A percentile compares a stretch with the other conserved stretches of the same genome.
These are phyloP conservation scores for Umimayanthus chanpuru DNA, from an alignment of 92 coral and sea anemone genomes.

Conservation along the genomic window DNA sequence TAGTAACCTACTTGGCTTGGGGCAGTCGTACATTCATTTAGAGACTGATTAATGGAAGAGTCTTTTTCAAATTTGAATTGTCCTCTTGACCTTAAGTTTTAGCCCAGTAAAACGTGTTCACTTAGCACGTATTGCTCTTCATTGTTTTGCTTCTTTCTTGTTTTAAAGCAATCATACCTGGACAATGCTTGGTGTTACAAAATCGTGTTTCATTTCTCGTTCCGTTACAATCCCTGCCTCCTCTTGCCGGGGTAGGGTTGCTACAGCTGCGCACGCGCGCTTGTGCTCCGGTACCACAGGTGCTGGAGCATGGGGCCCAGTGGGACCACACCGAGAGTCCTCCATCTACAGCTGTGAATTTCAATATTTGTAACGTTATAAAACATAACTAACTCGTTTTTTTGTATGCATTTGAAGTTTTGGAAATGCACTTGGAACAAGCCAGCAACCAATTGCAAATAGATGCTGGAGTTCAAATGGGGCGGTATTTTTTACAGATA, in stretches of 20 bases:
- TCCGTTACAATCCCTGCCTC: slow-evolving; percentile 12
- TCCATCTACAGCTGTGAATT: slow-evolving; percentile 10
- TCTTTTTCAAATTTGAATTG: too few relatives aligned
- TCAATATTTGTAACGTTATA: neutral
- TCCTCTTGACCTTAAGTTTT: too few relatives aligned
- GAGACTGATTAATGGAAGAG: too few relatives aligned
- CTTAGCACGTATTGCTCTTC: too few relatives aligned
- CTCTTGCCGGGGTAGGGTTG: slow-evolving; percentile 8
- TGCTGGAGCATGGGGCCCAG: slow-evolving; percentile 1
- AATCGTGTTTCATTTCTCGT: slow-evolving; percentile 13
- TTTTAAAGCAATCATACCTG: neutral
- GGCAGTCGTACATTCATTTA: too few relatives aligned
- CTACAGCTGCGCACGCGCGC: slow-evolving; percentile 11
- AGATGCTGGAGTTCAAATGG: too few relatives aligned
- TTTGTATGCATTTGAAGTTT: neutral
- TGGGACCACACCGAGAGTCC: slow-evolving; percentile 9
- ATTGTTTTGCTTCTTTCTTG: too few relatives aligned
- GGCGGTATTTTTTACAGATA: too few relatives aligned
- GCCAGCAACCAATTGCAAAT: too few relatives aligned
- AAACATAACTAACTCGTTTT: neutral
- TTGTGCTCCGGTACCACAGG: neutral
- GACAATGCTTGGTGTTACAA: slow-evolving; percentile 19
- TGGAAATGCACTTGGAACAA: neutral
- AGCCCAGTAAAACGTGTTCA: too few relatives aligned
- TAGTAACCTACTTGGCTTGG: too few relatives aligned